Base-by-base conservation (phyloP, 2,797 vertebrate species). In the Schizothorax lantsangensis region DNA sequence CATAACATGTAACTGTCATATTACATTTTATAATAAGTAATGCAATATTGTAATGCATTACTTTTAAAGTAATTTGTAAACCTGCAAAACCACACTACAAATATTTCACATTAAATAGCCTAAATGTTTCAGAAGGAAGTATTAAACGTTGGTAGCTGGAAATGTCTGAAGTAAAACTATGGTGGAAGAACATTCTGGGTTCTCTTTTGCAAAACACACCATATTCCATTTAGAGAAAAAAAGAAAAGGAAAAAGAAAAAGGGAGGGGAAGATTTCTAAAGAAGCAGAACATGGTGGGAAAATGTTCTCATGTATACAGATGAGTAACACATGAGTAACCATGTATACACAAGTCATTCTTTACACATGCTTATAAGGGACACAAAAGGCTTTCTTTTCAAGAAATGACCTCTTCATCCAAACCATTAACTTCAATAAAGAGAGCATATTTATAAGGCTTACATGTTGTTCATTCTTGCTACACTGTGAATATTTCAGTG, bases 301-400 rank as follows among this genome's bases (percentile, higher is more conserved):
- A 79, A 59, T 40, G 21, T 79, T 40, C 36, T 40, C 23, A 57
- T 79, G 21, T 23, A 59, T 40, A 54, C 74, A 49, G 30, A 77
- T 77, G 47, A 77, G 30, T 77, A 77, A 36, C 74, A 49, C 47
- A 77, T 77, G 47, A 54, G 30, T 77, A 77, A 54, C 47, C 74
- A 54, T 78, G 30, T 23, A 19, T 57, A 40, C 73, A 54, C 15
- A 38, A 59, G 52, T 79, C 12, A 79, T 79, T 79, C 21, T 59
- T 59, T n/a, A 38, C 52, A 59, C 33, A 57, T 15, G 9, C 36
- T 79, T 26, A 15, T 11, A 78, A 36, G 6, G 52, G 11, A 59
- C 33, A 79, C 36, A 5, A 59, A 40, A 17, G 68, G 36, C 68
- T 23, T 40, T n/a, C 52, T 59, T 79, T 79, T 79, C 52, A 59